Base-by-base conservation (phyloP, 2,888 invertebrate species). In the Scaptomyza cyrtandrae region DNA sequence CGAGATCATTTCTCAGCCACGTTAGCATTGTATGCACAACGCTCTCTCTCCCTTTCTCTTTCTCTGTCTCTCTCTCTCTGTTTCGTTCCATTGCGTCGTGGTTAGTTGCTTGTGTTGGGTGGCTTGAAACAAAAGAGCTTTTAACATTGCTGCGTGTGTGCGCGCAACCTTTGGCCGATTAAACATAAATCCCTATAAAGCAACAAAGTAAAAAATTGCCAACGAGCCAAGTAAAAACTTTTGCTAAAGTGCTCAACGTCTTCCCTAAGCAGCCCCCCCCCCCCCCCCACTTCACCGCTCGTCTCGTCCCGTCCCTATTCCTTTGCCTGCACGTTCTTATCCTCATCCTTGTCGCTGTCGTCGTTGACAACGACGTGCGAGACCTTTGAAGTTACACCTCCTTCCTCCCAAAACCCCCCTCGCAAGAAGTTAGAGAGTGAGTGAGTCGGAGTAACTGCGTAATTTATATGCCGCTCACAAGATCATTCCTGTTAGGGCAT, bases 161-260 rank as follows among this genome's bases (percentile, higher is more conserved):
- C 55, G 66, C 52, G 73, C 83, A 87, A 86, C 85, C 86, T 86
- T 86, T 86, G 81, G 75, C 88, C 85, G 85, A 86, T 87, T 86
- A 87, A 86, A 79, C 88, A 86, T 87, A 87, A 86, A 86, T 86
- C 83, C 85, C 83, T 75, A 83, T 87, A 81, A 84, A 75, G 85
- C 80, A 85, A 87, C 85, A 87, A 87, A 77, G 87, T 85, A 87
- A 85, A 80, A 83, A 85, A 85, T 85, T 85, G 80, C 83, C 83
- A 86, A 83, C 83, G 86, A 83, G 81, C 83, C 86, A 80, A 84
- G 87, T 76, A 85, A 80, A 83, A 83, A 83, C 83, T 83, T 83
- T 84, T 81, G 85, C 63, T 81, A 80, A 83, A 83, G 86, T 83
- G 86, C 86, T 84, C 86, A 86, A 71, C 84, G 57, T 75, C 72